Base-by-base conservation (phyloP, 2,888 invertebrate species). In the Drosophila demipolita region DNA sequence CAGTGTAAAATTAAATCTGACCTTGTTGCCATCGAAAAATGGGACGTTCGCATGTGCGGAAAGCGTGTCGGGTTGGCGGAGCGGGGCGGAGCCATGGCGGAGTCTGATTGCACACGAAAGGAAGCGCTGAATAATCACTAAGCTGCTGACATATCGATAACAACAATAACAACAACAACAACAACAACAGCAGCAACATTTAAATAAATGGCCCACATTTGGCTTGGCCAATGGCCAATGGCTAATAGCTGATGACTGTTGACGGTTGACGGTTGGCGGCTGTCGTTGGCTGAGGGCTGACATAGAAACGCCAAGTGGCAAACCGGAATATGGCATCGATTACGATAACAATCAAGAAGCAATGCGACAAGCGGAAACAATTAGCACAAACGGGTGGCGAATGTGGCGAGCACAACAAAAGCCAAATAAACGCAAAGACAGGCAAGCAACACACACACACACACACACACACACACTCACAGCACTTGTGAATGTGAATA, bases 351-450 rank as follows among this genome's bases (percentile, higher is more conserved):
- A 89, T 74, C 82, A 76, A 78, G 73, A 72, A 71, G 57, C 68
- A 26, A 69, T 53, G 58, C 68, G 68, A 58, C 67, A 72, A 87
- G 76, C 90, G 85, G 85, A 87, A 91, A 77, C 83, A 90, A 90
- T 90, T 90, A 89, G 78, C 73, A 50, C 66, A 66, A 61, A 54
- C 69, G 45, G 45, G 45, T 45, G 45, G 23, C 45, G 90, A 90
- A 90, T 69, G 20, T 70, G 72, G 54, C 54, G 87, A 90, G 78
- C 90, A 90, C 80, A 91, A 90, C 91, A 90, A 90, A 89, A 59
- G 42, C 33, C 76, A 35, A 73, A 76, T 71, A 62, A 66, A 53
- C 45, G 33, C 54, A 59, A 49, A 65, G 62, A 64, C 63, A 53
- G 40, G 33, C 26, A 52, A 52, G 49, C 70, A 36, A 62, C 26